A percentile compares a stretch with the other conserved stretches of the same genome.
Evolutionary conservation across 2,797 vertebrate species (phyloP).

Genomic region (Hydrophis major): DNA sequence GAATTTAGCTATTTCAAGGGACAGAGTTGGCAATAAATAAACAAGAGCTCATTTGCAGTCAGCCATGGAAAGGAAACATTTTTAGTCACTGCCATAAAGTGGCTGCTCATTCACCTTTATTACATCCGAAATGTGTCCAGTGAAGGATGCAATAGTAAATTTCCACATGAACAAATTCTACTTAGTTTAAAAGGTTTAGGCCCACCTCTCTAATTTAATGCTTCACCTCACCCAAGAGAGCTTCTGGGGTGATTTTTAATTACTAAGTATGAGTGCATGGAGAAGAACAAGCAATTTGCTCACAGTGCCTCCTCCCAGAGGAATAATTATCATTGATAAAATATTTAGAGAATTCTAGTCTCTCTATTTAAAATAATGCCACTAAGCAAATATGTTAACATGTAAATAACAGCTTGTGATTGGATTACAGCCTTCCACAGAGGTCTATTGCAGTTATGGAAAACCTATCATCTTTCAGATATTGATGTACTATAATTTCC

Average conservation of each 20-base stretch:
- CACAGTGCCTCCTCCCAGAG: background rate
- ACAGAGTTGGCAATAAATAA: slow-evolving; percentile 3
- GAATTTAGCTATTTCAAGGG: slow-evolving; percentile 1
- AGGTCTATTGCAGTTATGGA: background rate
- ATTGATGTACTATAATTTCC: background rate
- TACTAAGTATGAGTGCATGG: slow-evolving; percentile 36
- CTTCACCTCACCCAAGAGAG: slow-evolving; percentile 43
- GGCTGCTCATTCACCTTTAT: slow-evolving; percentile 18
- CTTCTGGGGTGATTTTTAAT: slow-evolving; percentile 48
- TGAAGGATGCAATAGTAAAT: slow-evolving; percentile 37
- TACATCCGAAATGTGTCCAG: slow-evolving; percentile 24
- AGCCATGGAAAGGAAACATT: slow-evolving; percentile 38
- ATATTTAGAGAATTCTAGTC: background rate
- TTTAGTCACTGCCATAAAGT: slow-evolving; percentile 38
- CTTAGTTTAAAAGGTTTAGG: slow-evolving; percentile 25
- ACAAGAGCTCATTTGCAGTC: background rate
- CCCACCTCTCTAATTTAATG: slow-evolving; percentile 45
- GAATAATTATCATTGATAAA: background rate
- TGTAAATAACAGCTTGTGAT: background rate
- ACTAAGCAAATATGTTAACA: background rate
- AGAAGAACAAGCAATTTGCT: background rate
- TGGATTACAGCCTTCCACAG: background rate
- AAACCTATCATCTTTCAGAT: background rate
- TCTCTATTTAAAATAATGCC: background rate
- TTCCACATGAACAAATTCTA: slow-evolving; percentile 47